These are phyloP conservation scores for Gobio gobio DNA, from an alignment of 2,113 vertebrate genomes.

Conservation along the genomic window DNA sequence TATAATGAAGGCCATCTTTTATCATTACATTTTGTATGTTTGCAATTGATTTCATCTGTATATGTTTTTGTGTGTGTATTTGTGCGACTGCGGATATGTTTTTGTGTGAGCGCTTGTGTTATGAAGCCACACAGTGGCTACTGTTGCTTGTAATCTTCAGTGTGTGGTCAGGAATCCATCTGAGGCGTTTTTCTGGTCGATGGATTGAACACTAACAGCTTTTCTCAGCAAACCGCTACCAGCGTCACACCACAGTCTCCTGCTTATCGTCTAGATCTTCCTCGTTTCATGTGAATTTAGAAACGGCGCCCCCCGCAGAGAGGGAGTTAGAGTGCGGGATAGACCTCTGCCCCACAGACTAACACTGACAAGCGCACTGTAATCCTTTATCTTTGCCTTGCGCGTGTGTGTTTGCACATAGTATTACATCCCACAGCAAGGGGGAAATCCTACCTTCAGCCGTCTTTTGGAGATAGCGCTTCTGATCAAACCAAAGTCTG, in stretches of 20 bases:
- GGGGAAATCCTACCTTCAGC: slow-evolving; percentile 44
- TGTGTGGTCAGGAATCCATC: slow-evolving; percentile 32
- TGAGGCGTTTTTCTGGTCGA: slow-evolving; percentile 28
- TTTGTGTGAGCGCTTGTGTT: not conserved
- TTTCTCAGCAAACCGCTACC: slow-evolving; percentile 18
- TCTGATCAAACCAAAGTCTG: slow-evolving; percentile 38
- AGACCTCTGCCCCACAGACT: slow-evolving; percentile 42
- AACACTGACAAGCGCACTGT: slow-evolving; percentile 39
- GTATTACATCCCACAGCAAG: slow-evolving; percentile 39
- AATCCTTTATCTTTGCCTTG: slow-evolving; percentile 41
- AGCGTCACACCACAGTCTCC: slow-evolving; percentile 12
- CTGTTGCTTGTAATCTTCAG: slow-evolving; percentile 29
- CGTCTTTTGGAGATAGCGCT: slow-evolving; percentile 33
- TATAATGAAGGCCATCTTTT: slow-evolving; percentile 11
- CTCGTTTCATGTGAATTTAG: slow-evolving; percentile 45
- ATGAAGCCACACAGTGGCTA: slow-evolving; percentile 2
- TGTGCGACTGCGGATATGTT: slow-evolving; percentile 30
- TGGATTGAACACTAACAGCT: slow-evolving; percentile 32
- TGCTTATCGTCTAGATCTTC: slow-evolving; percentile 33
- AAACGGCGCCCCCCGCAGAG: slow-evolving; percentile 44
- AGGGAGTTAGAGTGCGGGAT: slow-evolving; percentile 38
- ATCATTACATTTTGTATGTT: slow-evolving; percentile 1
- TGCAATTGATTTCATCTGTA: slow-evolving; percentile 18
- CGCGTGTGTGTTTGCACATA: slow-evolving; percentile 28
- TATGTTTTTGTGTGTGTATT: slow-evolving; percentile 47